A percentile compares a stretch with the other conserved stretches of the same genome.
Conservation (phyloP, 2,888 invertebrate species). For the Meghimatium bilineatum region DNA sequence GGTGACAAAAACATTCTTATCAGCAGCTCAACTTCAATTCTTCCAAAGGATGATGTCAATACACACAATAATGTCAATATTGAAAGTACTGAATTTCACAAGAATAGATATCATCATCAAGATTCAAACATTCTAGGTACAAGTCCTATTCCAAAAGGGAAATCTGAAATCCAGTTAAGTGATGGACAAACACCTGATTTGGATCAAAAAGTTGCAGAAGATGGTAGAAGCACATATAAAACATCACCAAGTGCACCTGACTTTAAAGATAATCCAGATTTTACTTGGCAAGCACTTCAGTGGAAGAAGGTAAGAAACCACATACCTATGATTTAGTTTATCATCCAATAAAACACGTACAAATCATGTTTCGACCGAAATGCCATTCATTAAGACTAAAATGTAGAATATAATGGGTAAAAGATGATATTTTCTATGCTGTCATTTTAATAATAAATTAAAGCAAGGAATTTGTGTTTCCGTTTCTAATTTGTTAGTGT, state of each 20-base stretch:
- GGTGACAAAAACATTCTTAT: slow-evolving; percentile 26
- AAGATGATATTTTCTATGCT: too few relatives aligned
- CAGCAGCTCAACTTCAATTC: slow-evolving; percentile 7
- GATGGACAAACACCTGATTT: neutral
- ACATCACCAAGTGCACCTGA: neutral
- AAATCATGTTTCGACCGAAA: too few relatives aligned
- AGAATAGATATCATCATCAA: slow-evolving; percentile 15
- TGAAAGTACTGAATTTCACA: slow-evolving; percentile 3
- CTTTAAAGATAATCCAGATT: neutral
- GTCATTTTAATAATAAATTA: too few relatives aligned
- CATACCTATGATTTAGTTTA: too few relatives aligned
- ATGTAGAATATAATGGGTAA: too few relatives aligned
- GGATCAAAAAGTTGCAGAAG: neutral
- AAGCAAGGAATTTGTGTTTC: too few relatives aligned
- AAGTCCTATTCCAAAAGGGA: neutral
- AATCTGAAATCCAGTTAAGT: neutral
- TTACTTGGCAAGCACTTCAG: slow-evolving; percentile 38
- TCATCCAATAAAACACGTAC: too few relatives aligned
- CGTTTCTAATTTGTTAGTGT: too few relatives aligned
- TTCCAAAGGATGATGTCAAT: neutral
- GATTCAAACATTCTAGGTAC: neutral
- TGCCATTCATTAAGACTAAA: too few relatives aligned
- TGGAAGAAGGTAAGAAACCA: slow-evolving; percentile 57
- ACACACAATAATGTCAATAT: neutral
- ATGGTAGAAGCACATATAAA: neutral